A percentile compares a stretch with the other conserved stretches of the same genome.
phyloP scores from a whole-genome alignment of 2,797 vertebrate genomes.

The Mus caroli region DNA sequence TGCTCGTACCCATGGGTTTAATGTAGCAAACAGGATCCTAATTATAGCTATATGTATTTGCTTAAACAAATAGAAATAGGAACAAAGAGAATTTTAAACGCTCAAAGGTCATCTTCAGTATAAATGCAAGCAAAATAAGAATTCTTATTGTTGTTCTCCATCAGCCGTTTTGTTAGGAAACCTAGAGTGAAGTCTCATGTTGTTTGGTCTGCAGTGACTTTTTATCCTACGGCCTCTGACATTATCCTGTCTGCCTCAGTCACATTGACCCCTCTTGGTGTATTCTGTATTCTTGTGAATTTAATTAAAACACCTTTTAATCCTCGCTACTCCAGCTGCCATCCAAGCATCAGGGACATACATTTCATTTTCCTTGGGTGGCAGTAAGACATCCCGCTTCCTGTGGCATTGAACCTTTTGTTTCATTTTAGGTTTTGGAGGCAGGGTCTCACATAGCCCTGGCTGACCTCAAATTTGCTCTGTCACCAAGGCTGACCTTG shows the following conservation, averaged over 20 bases:
- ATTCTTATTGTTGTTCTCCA: not conserved
- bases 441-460: not conserved
- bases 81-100: constrained; percentile 38
- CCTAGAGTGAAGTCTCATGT: not conserved
- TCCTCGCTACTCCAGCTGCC: constrained; percentile 74
- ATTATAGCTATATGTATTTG: not conserved
- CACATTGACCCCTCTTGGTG: not conserved
- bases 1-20: not conserved
- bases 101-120: not conserved
- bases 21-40: not conserved
- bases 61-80: constrained; percentile 1
- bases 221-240: not conserved
- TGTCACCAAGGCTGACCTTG: not conserved
- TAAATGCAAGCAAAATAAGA: constrained; percentile 1
- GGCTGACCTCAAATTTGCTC: not conserved
- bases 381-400: not conserved
- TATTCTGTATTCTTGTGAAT: constrained; percentile 25
- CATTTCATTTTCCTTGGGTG: not conserved
- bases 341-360: not conserved
- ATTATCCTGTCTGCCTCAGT: not conserved
- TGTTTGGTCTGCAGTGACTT: not conserved
- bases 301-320: constrained; percentile 14
- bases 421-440: constrained; percentile 57
- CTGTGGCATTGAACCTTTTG: constrained; percentile 77
- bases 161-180: constrained; percentile 62